A percentile compares a stretch with the other conserved stretches of the same genome.
Conservation (phyloP, 2,888 invertebrate species). For the Phyto melanocephala region DNA sequence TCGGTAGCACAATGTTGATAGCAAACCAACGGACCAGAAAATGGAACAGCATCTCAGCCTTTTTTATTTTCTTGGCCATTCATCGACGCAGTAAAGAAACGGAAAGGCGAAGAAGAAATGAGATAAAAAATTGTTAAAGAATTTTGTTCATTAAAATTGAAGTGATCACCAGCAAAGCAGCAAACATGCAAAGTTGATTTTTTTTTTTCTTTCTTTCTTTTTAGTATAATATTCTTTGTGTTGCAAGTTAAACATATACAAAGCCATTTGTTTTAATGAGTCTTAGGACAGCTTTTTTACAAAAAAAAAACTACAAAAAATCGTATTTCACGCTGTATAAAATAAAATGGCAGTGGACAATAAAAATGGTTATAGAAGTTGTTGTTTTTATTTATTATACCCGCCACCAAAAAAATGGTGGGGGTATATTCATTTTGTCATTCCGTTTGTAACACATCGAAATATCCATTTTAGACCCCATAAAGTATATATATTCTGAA, state of each 20-base stretch:
- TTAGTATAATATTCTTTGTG: neutral
- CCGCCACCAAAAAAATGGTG: too few relatives aligned
- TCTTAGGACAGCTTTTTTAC: conserved; percentile 33
- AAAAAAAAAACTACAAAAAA: too few relatives aligned
- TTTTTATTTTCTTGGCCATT: too few relatives aligned
- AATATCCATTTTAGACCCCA: too few relatives aligned
- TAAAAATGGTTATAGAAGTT: neutral
- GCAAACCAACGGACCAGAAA: conserved; percentile 56
- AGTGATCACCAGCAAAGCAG: conserved; percentile 50
- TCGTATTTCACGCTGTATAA: conserved; percentile 22
- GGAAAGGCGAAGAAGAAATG: neutral
- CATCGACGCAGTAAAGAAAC: neutral
- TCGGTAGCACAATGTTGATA: neutral
- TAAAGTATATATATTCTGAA: too few relatives aligned
- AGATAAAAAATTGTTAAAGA: conserved; percentile 25
- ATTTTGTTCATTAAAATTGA: conserved; percentile 54
- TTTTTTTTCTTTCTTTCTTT: neutral
- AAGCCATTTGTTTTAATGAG: conserved; percentile 42
- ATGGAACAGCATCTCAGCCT: conserved; percentile 43
- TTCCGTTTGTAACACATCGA: too few relatives aligned
- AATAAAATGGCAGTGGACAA: conserved; percentile 15
- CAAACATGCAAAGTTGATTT: conserved; percentile 2
- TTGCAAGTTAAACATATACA: conserved; percentile 25
- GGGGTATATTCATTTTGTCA: too few relatives aligned
- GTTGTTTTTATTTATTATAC: neutral